These are phyloP conservation scores for Enteromius argenteus DNA, from an alignment of 2,797 vertebrate genomes.

Conservation along the genomic window DNA sequence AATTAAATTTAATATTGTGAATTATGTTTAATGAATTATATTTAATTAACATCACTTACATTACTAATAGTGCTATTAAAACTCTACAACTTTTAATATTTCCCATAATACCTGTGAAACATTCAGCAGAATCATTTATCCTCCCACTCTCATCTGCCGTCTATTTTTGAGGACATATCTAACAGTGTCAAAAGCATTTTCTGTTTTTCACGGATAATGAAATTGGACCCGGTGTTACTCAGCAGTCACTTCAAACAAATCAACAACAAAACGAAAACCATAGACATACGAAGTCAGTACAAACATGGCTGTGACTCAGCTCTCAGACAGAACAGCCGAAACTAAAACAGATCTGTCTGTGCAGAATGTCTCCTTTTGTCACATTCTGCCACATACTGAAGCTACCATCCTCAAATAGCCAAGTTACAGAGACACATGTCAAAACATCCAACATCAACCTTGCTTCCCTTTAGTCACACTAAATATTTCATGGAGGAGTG, in stretches of 20 bases:
- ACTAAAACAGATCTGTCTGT: slow-evolving; percentile 32
- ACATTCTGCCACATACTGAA: slow-evolving; percentile 19
- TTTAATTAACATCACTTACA: background rate
- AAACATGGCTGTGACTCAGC: slow-evolving; percentile 42
- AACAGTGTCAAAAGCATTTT: slow-evolving; percentile 34
- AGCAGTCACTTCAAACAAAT: slow-evolving; percentile 51
- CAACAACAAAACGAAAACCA: slow-evolving; percentile 29
- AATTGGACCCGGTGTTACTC: slow-evolving; percentile 36
- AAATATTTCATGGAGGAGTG: slow-evolving; percentile 55
- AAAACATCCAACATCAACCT: slow-evolving; percentile 57
- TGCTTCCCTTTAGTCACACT: slow-evolving; percentile 56
- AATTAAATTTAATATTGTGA: background rate
- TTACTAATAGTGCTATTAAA: background rate
- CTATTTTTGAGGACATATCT: slow-evolving; percentile 23
- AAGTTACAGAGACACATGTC: slow-evolving; percentile 53
- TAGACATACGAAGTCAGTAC: slow-evolving; percentile 39
- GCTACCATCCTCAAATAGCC: slow-evolving; percentile 42
- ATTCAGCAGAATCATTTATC: background rate
- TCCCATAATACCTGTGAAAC: background rate
- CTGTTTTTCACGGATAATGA: slow-evolving; percentile 25
- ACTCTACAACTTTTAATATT: background rate
- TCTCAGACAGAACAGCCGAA: slow-evolving; percentile 40
- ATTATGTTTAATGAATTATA: background rate
- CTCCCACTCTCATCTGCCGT: background rate
- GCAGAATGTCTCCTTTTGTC: slow-evolving; percentile 28